Conservation (phyloP, 2,888 invertebrate species). For the Cephonodes hylas region DNA sequence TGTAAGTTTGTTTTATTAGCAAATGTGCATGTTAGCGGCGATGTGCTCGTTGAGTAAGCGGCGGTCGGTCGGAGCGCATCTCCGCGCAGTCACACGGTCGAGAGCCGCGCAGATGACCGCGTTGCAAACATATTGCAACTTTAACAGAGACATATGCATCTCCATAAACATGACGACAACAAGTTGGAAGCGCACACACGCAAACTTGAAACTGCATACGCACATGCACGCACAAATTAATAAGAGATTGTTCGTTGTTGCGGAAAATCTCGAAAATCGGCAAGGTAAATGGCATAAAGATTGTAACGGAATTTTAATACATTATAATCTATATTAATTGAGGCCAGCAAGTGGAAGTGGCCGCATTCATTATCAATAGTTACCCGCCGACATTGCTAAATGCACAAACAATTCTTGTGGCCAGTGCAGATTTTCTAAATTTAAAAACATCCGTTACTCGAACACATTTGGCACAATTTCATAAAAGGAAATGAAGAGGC, state of each 20-base stretch:
- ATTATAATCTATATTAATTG: conserved; percentile 65
- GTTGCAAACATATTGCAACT: not conserved
- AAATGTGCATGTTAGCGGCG: conserved; percentile 57
- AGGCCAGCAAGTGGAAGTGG: conserved; percentile 64
- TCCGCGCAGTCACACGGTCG: conserved; percentile 37
- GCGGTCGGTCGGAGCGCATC: conserved; percentile 45
- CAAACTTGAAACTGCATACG: not conserved
- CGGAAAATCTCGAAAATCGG: conserved; percentile 14
- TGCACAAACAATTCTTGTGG: conserved; percentile 42
- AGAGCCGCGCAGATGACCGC: conserved; percentile 15
- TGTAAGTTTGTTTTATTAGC: conserved; percentile 66
- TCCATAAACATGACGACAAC: not conserved
- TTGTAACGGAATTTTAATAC: conserved; percentile 48
- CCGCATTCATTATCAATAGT: conserved; percentile 58
- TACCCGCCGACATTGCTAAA: conserved; percentile 47
- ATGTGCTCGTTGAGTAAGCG: conserved; percentile 54
- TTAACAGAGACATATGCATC: not conserved
- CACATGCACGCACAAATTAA: not conserved
- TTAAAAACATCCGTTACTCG: not conserved
- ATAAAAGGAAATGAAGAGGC: not conserved
- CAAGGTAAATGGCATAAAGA: conserved; percentile 14
- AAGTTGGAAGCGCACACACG: not conserved
- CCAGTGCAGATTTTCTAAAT: conserved; percentile 22
- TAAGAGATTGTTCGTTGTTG: conserved; percentile 11
- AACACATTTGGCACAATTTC: not conserved